A percentile compares a stretch with the other conserved stretches of the same genome.
These are phyloP conservation scores for Cottoperca gobio DNA, from an alignment of 2,797 vertebrate species.

Conservation along the genomic window DNA sequence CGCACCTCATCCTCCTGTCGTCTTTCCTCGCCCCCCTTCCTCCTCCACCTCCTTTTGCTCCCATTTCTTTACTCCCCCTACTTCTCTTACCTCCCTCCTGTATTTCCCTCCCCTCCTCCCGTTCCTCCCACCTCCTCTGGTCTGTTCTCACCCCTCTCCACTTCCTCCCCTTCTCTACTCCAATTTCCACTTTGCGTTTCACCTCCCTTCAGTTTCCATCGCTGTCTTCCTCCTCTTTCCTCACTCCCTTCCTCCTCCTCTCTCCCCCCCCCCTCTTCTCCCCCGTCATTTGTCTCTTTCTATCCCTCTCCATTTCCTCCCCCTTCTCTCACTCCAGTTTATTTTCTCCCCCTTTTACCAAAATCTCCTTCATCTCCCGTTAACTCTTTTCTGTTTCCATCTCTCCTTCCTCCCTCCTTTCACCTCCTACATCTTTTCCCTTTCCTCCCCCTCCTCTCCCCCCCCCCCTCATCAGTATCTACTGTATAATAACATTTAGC, in stretches of 20 bases:
- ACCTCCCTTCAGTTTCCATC: not conserved
- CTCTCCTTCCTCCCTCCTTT: not conserved
- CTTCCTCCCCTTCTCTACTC: not conserved
- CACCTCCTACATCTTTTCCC: too few relatives aligned
- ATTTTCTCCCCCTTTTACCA: not conserved
- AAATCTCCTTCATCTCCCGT: not conserved
- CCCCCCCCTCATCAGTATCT: slow-evolving; percentile 27
- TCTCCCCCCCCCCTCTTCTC: too few relatives aligned
- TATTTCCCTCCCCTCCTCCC: not conserved
- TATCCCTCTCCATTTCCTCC: too few relatives aligned
- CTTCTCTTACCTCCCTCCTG: not conserved
- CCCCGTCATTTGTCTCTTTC: too few relatives aligned
- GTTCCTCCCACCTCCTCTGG: not conserved
- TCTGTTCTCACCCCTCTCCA: too few relatives aligned
- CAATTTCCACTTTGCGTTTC: too few relatives aligned
- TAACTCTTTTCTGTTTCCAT: not conserved
- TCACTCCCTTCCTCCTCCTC: not conserved
- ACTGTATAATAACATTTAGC: slow-evolving; percentile 54
- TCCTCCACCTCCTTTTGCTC: not conserved
- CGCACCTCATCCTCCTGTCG: too few relatives aligned
- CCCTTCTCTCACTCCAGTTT: not conserved
- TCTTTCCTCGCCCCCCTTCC: not conserved
- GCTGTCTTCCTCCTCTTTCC: too few relatives aligned
- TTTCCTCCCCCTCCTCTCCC: not conserved
- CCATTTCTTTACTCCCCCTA: not conserved